Evolutionary conservation across 2,888 invertebrate genomes (phyloP), one percentile per base, ranked within the genome.

Genomic region (Endomychus coccineus): DNA sequence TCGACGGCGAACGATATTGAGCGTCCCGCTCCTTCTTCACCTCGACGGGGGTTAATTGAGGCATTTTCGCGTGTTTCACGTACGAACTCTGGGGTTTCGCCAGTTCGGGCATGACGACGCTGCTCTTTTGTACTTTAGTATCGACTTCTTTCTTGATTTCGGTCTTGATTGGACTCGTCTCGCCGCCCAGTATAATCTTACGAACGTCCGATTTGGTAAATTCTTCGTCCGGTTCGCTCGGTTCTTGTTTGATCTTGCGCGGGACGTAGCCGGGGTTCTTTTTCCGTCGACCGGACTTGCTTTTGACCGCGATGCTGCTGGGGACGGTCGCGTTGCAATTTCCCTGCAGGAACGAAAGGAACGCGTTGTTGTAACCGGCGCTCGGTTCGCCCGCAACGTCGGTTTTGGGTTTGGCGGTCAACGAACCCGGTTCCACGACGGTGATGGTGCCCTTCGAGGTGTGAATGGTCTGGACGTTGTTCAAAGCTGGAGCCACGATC

Each of bases 391-490:
- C 21, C 21, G 21, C 21, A 6, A 19, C 10, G 24, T 27, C 7
- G 9, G 27, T 10, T 19, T 32, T 11, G 19, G 36, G 4, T 23
- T 27, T 27, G 12, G 27, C 9, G 35, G 29, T 4, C 27, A 38
- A 9, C 15, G 34, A 23, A 29, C 27, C 22, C 10, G 47, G 32
- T 10, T 48, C 50, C 15, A 54, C 19, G 15, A 56, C 45, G 7
- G 56, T 55, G 16, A 56, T 48, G 13, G 50, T 52, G 10, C 56
- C 56, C 34, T 50, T 52, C 1, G 50, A 49, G 1, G 56, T 54
- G 38, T 51, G 50, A 14, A 56, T 55, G 1, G 55, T 55, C 42
- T 56, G 50, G 12, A 56, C 49, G 27, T 49, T 51, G 12, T 37
- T 47, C 14, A 38, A 11, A 2, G 23, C 22, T 9, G 39, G 24